phyloP scores from a whole-genome alignment of 2,113 vertebrate genomes.

The Pelecanus crispus region DNA sequence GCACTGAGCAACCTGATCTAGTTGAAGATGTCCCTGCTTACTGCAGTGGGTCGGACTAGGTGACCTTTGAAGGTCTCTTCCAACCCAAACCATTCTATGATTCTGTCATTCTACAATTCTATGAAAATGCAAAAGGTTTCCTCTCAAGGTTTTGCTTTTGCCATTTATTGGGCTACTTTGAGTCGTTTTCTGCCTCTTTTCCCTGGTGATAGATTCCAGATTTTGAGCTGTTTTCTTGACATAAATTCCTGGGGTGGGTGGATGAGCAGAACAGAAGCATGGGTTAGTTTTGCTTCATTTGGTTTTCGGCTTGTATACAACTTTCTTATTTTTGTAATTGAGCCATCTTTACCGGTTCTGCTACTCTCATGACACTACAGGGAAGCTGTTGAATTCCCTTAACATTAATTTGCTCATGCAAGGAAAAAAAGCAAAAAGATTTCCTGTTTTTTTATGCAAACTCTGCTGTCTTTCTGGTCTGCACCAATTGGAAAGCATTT shows the following conservation, averaged over 20 bases:
- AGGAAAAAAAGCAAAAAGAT: not conserved
- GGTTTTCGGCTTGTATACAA: conserved; percentile 11
- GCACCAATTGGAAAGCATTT: conserved; percentile 25
- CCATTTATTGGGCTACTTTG: not conserved
- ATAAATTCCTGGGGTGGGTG: not conserved
- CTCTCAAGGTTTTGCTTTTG: not conserved
- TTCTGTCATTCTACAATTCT: not conserved
- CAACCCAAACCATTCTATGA: not conserved
- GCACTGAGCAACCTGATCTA: not conserved
- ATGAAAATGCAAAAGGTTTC: not conserved
- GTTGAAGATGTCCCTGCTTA: not conserved
- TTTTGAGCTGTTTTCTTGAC: not conserved
- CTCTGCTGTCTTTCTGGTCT: conserved; percentile 10
- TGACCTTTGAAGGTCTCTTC: not conserved
- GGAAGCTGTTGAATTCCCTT: conserved; percentile 17
- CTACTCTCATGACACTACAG: not conserved
- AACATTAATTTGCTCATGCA: conserved; percentile 24
- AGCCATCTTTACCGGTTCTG: conserved; percentile 16
- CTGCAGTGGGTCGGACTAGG: not conserved
- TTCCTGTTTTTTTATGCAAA: not conserved
- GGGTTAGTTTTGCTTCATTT: conserved; percentile 23
- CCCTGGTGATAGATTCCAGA: not conserved
- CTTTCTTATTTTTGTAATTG: conserved; percentile 40
- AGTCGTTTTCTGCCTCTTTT: not conserved
- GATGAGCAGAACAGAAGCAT: not conserved